Evolutionary conservation across 2,797 vertebrate genomes (phyloP).

Genomic region (Falco columbarius): DNA sequence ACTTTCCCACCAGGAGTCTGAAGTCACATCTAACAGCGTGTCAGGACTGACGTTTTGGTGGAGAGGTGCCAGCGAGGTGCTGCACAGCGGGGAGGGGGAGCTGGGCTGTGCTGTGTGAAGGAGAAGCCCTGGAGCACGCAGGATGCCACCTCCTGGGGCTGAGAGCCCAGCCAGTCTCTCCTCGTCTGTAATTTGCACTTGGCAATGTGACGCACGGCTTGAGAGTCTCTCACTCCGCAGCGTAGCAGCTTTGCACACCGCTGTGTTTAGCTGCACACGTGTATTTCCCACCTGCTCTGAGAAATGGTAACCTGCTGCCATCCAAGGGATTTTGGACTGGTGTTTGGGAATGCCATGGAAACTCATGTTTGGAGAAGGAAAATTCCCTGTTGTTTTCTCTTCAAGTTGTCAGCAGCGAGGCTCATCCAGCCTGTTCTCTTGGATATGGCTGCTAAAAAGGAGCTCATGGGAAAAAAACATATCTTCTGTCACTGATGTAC

Average conservation of each 20-base stretch:
- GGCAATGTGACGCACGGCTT: accelerated
- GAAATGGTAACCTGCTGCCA: background rate
- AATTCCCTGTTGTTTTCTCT: background rate
- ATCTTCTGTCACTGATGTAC: background rate
- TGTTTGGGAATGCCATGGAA: background rate
- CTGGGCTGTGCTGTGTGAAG: background rate
- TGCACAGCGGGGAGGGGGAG: background rate
- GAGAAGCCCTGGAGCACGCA: background rate
- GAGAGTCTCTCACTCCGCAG: background rate
- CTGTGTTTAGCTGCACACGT: background rate
- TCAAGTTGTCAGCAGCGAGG: background rate
- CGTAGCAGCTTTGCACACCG: accelerated
- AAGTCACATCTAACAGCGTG: background rate
- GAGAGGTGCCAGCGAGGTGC: background rate
- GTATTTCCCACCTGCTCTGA: background rate
- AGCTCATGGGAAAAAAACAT: background rate
- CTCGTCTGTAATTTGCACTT: background rate
- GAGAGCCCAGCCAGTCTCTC: background rate
- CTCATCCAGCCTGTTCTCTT: background rate
- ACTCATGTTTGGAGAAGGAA: background rate
- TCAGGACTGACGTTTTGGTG: background rate
- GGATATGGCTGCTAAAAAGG: background rate
- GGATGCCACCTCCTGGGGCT: accelerated
- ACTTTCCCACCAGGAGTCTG: no score
- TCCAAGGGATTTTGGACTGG: background rate